These are phyloP conservation scores for Pygathrix nemaeus DNA, from an alignment of 2,113 vertebrate species.

Conservation along the genomic window DNA sequence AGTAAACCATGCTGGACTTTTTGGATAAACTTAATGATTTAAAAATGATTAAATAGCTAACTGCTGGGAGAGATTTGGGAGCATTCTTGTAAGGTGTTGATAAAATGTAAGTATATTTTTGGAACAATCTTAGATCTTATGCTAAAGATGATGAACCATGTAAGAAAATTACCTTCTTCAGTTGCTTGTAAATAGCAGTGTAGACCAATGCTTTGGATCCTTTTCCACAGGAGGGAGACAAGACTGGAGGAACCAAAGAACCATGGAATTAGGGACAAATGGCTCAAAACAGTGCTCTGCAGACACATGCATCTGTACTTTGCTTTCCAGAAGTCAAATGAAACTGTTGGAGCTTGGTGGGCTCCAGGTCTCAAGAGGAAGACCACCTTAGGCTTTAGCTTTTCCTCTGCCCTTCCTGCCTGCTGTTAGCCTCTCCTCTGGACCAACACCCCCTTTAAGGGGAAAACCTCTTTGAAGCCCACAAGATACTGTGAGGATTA, in stretches of 20 bases:
- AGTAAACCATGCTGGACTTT: constrained; percentile 3
- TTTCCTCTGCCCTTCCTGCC: background rate
- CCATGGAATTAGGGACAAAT: background rate
- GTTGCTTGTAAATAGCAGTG: background rate
- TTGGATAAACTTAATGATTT: background rate
- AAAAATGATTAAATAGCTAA: background rate
- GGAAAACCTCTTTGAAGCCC: background rate
- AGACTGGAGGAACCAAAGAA: background rate
- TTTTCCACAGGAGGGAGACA: background rate
- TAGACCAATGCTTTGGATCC: background rate
- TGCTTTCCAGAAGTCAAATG: background rate
- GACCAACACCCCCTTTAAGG: background rate
- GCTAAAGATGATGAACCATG: background rate
- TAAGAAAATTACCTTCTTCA: constrained; percentile 34
- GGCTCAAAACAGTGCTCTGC: background rate
- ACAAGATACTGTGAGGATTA: background rate
- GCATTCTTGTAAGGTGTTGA: background rate
- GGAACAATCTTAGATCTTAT: constrained; percentile 21
- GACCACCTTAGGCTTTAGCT: rapidly evolving
- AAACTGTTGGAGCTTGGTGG: background rate
- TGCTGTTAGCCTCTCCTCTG: background rate
- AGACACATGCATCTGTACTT: background rate
- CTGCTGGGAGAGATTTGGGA: background rate
- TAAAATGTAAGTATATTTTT: constrained; percentile 45
- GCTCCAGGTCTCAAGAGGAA: background rate